A percentile compares a stretch with the other conserved stretches of the same genome.
Conservation (phyloP, 1,140 invertebrate species). For the Lordiphosa stackelbergi region DNA sequence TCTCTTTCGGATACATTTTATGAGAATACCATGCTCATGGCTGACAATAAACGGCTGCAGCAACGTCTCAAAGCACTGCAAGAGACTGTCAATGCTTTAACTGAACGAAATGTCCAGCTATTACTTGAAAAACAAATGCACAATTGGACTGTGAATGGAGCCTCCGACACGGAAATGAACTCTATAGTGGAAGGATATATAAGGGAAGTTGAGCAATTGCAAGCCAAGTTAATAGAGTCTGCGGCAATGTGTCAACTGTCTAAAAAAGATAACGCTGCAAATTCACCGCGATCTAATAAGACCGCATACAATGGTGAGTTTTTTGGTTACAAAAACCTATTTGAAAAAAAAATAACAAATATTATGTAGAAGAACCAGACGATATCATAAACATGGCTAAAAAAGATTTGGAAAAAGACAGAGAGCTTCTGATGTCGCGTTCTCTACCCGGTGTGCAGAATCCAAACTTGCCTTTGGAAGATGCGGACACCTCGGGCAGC, state of each 20-base stretch:
- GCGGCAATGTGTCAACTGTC: slow-evolving; percentile 90
- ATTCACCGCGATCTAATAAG: slow-evolving; percentile 21
- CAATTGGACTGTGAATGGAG: slow-evolving; percentile 81
- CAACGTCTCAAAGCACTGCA: slow-evolving; percentile 94
- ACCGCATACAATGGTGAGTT: slow-evolving; percentile 39
- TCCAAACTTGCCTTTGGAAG: slow-evolving; percentile 80
- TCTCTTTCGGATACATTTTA: slow-evolving; percentile 95
- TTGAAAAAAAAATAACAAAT: not conserved
- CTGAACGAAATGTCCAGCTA: slow-evolving; percentile 87
- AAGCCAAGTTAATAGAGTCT: slow-evolving; percentile 91
- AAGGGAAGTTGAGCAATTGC: slow-evolving; percentile 93
- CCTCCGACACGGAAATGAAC: slow-evolving; percentile 80
- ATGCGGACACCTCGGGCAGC: slow-evolving; percentile 62
- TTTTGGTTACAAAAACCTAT: no score
- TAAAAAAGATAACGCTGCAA: slow-evolving; percentile 24
- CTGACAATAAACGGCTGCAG: slow-evolving; percentile 91
- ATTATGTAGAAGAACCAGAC: slow-evolving; percentile 25
- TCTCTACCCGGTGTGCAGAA: slow-evolving; percentile 61
- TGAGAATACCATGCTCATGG: slow-evolving; percentile 95
- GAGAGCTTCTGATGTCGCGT: slow-evolving; percentile 56
- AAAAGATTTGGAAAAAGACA: slow-evolving; percentile 78
- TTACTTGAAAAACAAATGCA: slow-evolving; percentile 87
- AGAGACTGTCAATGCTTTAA: slow-evolving; percentile 94
- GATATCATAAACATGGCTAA: slow-evolving; percentile 80
- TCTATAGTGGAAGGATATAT: slow-evolving; percentile 90